Evolutionary conservation across 53 echinoderm and acorn worm species (phyloP).

Genomic region (Holothuria scabra): DNA sequence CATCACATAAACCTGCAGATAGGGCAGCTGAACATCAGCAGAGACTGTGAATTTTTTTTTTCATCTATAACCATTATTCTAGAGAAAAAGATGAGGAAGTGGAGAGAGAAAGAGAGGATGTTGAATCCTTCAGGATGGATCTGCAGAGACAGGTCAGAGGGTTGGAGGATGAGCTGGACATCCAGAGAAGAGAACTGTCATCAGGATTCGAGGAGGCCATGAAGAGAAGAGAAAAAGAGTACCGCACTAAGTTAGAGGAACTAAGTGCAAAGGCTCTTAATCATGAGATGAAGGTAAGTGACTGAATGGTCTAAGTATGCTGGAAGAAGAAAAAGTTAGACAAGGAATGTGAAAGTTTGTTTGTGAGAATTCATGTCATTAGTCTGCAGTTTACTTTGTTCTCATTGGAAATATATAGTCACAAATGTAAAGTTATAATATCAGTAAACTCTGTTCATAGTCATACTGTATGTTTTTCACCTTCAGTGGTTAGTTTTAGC

Average conservation of each 20-base stretch:
- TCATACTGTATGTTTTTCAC: no score
- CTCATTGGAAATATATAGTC: no score
- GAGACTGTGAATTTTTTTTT: no score
- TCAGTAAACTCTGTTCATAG: no score
- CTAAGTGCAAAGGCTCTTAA: slow-evolving; percentile 74
- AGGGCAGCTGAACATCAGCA: no score
- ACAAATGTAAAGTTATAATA: no score
- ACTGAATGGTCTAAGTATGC: neutral
- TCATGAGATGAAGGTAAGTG: slow-evolving; percentile 91
- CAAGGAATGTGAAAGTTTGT: neutral
- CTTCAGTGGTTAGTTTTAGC: no score
- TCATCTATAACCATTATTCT: neutral
- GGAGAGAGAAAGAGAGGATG: slow-evolving; percentile 72
- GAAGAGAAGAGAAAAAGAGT: slow-evolving; percentile 85
- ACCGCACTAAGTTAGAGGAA: slow-evolving; percentile 77
- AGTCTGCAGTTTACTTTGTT: no score
- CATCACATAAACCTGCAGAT: neutral
- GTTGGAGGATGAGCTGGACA: slow-evolving; percentile 90
- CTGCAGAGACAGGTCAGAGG: slow-evolving; percentile 78
- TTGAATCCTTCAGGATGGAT: slow-evolving; percentile 75
- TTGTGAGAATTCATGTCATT: neutral
- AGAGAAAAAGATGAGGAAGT: slow-evolving; percentile 85
- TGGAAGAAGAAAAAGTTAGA: neutral
- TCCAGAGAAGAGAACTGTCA: slow-evolving; percentile 88
- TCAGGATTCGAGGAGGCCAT: slow-evolving; percentile 92